Conservation (phyloP, 2,888 invertebrate genomes). For the Tetheella fluctuosa region DNA sequence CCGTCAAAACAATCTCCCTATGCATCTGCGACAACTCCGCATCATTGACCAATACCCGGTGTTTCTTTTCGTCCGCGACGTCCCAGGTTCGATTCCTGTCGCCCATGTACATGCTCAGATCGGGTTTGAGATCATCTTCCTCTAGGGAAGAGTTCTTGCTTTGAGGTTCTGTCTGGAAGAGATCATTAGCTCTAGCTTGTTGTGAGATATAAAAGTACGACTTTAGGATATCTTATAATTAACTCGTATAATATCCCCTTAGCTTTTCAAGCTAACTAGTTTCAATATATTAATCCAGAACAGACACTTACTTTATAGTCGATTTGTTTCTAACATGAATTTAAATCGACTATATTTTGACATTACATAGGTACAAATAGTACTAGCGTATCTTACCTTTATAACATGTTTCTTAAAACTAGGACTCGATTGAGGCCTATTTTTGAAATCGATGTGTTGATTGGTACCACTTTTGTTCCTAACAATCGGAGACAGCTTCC, state of each 20-base stretch:
- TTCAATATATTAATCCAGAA: too few species aligned
- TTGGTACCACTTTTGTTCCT: constrained; percentile 56
- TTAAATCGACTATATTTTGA: background rate
- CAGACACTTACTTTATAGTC: too few species aligned
- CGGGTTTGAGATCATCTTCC: constrained; percentile 49
- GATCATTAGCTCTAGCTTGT: too few species aligned
- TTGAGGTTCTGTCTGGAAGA: constrained; percentile 41
- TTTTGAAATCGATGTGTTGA: constrained; percentile 69
- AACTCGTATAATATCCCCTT: too few species aligned
- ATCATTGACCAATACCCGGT: constrained; percentile 53
- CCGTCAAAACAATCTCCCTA: constrained; percentile 63
- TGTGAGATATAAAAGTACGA: too few species aligned
- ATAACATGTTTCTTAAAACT: constrained; percentile 52
- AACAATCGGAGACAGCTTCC: constrained; percentile 75
- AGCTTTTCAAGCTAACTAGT: too few species aligned
- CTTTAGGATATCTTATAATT: too few species aligned
- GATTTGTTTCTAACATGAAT: constrained; percentile 6
- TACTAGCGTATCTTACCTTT: constrained; percentile 48
- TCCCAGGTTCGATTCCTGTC: constrained; percentile 61
- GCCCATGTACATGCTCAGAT: constrained; percentile 34
- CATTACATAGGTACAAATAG: background rate
- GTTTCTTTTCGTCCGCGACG: constrained; percentile 43
- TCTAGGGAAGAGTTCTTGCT: constrained; percentile 60
- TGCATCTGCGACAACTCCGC: constrained; percentile 58
- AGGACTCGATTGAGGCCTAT: constrained; percentile 76